A percentile compares a stretch with the other conserved stretches of the same genome.
Evolutionary conservation across 1,140 invertebrate genomes (phyloP).

Genomic region (Lepidotrigona ventralis): DNA sequence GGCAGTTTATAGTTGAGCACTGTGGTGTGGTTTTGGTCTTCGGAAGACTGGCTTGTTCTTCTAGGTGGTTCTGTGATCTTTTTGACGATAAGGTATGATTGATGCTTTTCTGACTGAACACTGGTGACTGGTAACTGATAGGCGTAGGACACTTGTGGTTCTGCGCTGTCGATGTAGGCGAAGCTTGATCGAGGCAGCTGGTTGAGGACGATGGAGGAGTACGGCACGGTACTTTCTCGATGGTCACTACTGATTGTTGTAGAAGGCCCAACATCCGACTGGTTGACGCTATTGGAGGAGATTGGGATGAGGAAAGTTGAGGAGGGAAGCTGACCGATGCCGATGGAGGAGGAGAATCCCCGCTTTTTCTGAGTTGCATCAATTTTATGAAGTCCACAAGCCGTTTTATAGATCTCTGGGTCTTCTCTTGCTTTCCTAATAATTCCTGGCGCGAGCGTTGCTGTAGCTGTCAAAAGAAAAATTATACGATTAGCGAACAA

Average conservation of each 20-base stretch:
- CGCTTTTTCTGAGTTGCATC: conserved; percentile 69
- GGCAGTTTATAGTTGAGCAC: conserved; percentile 62
- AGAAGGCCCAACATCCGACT: conserved; percentile 42
- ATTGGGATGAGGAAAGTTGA: conserved; percentile 78
- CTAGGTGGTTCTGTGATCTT: conserved; percentile 63
- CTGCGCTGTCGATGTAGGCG: conserved; percentile 60
- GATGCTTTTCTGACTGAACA: conserved; percentile 59
- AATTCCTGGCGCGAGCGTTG: conserved; percentile 75
- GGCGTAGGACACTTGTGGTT: conserved; percentile 55
- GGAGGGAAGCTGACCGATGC: conserved; percentile 73
- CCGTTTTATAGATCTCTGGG: conserved; percentile 77
- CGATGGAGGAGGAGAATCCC: conserved; percentile 65
- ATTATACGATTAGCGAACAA: background rate
- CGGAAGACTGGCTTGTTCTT: conserved; percentile 47
- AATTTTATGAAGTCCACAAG: conserved; percentile 77
- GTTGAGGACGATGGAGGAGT: conserved; percentile 62
- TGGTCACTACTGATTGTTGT: conserved; percentile 53
- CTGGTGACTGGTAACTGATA: conserved; percentile 56
- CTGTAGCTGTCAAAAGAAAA: conserved; percentile 69
- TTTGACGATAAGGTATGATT: conserved; percentile 73
- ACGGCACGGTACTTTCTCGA: conserved; percentile 48
- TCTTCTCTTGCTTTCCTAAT: conserved; percentile 76
- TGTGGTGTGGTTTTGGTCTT: conserved; percentile 46
- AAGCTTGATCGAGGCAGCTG: conserved; percentile 60
- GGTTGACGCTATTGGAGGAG: conserved; percentile 52